phyloP scores from a whole-genome alignment of 2,888 invertebrate genomes.

The Dastarcus helophoroides region DNA sequence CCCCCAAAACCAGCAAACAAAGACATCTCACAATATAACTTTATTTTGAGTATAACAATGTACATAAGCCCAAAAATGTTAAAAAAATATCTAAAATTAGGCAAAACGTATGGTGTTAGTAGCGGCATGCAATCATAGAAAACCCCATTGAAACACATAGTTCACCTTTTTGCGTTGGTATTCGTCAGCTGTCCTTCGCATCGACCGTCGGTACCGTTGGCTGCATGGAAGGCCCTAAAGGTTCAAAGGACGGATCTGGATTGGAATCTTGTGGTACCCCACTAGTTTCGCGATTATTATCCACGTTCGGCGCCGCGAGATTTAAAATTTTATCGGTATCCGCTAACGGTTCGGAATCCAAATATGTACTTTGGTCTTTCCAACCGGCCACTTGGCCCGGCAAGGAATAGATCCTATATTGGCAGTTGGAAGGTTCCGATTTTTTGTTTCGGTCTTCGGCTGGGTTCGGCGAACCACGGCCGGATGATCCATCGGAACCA shows the following conservation, averaged over 20 bases:
- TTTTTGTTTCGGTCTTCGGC: constrained; percentile 3
- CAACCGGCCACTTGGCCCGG: constrained; percentile 73
- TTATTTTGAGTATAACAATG: too few species aligned
- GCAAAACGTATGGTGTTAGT: background rate
- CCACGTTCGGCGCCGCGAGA: too few species aligned
- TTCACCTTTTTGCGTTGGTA: constrained; percentile 1
- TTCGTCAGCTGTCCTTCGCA: too few species aligned
- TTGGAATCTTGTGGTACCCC: too few species aligned
- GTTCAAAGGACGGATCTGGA: too few species aligned
- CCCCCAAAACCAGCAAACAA: background rate
- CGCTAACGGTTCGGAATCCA: constrained; percentile 30
- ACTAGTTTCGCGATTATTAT: too few species aligned
- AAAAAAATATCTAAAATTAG: background rate
- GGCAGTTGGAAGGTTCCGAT: constrained; percentile 10
- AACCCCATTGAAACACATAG: background rate
- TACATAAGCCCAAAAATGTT: too few species aligned
- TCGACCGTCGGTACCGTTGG: too few species aligned
- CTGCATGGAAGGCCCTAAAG: constrained; percentile 29
- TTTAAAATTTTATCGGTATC: too few species aligned
- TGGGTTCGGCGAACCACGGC: constrained; percentile 21
- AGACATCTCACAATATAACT: background rate
- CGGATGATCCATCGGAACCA: constrained; percentile 49
- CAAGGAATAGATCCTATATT: constrained; percentile 43
- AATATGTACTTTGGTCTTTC: constrained; percentile 70
- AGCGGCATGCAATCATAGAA: constrained; percentile 1